Evolutionary conservation across 2,888 invertebrate species (phyloP).

Genomic region (Diarsia rubi): DNA sequence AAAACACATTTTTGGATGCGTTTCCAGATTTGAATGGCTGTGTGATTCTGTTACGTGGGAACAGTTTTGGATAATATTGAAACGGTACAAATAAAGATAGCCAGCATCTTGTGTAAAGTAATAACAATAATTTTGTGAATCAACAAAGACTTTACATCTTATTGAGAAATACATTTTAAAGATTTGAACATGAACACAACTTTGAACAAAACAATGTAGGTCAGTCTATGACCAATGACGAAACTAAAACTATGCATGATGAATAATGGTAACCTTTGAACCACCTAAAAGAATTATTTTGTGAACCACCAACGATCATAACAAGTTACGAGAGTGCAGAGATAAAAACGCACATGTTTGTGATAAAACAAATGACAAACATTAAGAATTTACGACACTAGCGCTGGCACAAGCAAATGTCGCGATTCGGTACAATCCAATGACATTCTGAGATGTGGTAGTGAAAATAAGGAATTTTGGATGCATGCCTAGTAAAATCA

Average conservation of each 20-base stretch:
- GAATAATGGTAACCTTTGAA: slow-evolving; percentile 35
- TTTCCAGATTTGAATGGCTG: slow-evolving; percentile 60
- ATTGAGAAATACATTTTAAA: neutral
- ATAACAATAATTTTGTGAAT: slow-evolving; percentile 14
- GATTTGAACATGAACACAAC: neutral
- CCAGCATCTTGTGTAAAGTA: neutral
- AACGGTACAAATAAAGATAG: slow-evolving; percentile 36
- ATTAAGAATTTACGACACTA: slow-evolving; percentile 73
- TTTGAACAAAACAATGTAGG: slow-evolving; percentile 9
- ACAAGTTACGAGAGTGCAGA: slow-evolving; percentile 51
- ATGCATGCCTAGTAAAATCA: slow-evolving; percentile 7
- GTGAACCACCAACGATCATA: slow-evolving; percentile 35
- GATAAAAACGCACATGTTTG: slow-evolving; percentile 68
- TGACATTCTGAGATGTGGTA: slow-evolving; percentile 60
- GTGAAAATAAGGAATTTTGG: slow-evolving; percentile 22
- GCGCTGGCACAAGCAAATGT: slow-evolving; percentile 69
- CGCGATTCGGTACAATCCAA: slow-evolving; percentile 69
- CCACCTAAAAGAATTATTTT: slow-evolving; percentile 36
- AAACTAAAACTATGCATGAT: slow-evolving; percentile 19
- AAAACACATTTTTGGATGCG: slow-evolving; percentile 67
- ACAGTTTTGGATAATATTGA: slow-evolving; percentile 41
- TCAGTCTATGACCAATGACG: neutral
- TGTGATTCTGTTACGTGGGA: slow-evolving; percentile 60
- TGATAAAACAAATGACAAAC: slow-evolving; percentile 73
- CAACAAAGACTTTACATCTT: slow-evolving; percentile 6